Conservation (phyloP, 2,797 vertebrate species). For the Rhabdophis nuchalis region DNA sequence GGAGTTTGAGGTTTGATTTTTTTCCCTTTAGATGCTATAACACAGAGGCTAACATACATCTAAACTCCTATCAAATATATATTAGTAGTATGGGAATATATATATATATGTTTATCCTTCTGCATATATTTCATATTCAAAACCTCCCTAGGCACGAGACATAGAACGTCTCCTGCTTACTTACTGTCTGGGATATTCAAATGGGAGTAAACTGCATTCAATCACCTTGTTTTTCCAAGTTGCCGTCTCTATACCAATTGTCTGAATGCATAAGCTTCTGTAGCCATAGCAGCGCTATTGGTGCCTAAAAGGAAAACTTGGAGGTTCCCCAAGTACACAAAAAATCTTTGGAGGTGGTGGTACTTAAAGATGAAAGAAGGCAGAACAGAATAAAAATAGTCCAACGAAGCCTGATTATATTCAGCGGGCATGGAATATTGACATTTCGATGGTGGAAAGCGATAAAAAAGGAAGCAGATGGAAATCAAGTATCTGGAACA, state of each 20-base stretch:
- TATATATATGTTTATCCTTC: not conserved
- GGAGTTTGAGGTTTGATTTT: not conserved
- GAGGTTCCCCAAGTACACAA: not conserved
- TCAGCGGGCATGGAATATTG: not conserved
- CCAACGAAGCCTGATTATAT: not conserved
- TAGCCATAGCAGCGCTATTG: not conserved
- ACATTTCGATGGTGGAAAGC: not conserved
- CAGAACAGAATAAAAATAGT: not conserved
- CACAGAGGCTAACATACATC: too few relatives aligned
- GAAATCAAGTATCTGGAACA: not conserved
- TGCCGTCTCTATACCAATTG: not conserved
- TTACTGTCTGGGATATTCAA: not conserved
- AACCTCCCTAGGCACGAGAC: not conserved
- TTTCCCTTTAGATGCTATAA: not conserved
- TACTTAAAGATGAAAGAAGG: not conserved
- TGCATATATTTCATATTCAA: not conserved
- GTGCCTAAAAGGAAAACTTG: not conserved
- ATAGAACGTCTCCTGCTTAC: not conserved
- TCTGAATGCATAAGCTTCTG: not conserved
- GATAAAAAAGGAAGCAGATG: not conserved
- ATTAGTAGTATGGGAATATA: not conserved
- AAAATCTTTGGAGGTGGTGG: not conserved
- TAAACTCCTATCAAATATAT: not conserved
- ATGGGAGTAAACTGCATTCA: not conserved
- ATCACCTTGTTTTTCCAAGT: not conserved